Percentiles rank a stretch among this genome's conserved stretches.
phyloP scores from a whole-genome alignment of 1,140 invertebrate genomes.

The Oreohelix idahoensis region DNA sequence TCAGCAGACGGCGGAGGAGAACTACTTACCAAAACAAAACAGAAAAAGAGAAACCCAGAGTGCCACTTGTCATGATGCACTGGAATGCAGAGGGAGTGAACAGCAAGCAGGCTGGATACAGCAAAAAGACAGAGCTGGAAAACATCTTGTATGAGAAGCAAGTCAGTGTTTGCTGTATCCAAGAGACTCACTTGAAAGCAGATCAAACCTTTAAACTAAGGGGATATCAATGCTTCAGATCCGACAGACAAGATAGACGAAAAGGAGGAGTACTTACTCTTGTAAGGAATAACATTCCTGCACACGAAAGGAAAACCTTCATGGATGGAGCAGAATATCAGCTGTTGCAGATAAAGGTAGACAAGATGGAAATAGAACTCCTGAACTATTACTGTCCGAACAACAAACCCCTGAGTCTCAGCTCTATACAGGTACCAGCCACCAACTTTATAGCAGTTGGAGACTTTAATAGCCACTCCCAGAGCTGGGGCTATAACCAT shows the following conservation, averaged over 20 bases:
- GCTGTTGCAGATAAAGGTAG: neutral
- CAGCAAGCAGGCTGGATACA: no score
- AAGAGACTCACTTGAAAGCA: no score
- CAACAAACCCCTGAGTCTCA: neutral
- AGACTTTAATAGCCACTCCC: conserved; percentile 42
- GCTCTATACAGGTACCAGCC: neutral
- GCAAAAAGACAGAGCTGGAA: no score
- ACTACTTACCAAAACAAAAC: no score
- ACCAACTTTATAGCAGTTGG: conserved; percentile 27
- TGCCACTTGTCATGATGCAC: no score
- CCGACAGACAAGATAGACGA: neutral
- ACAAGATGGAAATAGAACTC: neutral
- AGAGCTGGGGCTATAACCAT: conserved; percentile 29
- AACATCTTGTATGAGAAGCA: no score
- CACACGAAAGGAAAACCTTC: neutral
- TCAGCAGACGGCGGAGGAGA: no score
- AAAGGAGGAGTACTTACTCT: neutral
- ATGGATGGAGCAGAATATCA: neutral
- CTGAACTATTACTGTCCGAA: neutral
- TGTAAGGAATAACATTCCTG: neutral
- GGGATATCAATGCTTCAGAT: conserved; percentile 2
- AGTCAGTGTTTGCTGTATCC: neutral
- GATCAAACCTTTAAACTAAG: neutral
- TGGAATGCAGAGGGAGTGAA: no score
- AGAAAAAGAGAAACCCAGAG: no score